Evolutionary conservation across 35 echinoderm and acorn worm species (phyloP), one percentile per base, ranked within the genome.

Genomic region (Acanthaster planci): DNA sequence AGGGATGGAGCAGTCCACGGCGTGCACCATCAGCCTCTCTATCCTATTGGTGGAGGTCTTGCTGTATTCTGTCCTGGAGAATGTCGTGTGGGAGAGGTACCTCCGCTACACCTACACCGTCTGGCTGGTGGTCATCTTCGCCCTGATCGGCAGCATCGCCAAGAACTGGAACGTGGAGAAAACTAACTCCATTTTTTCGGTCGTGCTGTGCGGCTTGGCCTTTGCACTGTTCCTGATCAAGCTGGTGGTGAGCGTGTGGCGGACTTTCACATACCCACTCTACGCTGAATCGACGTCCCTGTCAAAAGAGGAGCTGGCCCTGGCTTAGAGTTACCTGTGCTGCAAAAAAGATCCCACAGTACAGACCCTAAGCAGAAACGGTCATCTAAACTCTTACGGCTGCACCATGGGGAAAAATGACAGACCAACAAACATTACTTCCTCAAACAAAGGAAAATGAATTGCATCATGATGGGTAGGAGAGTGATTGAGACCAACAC

Each of bases 61-160:
- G 2, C 17, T 38, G 35, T 93, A 79, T 26, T 88, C 77, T 22
- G 37, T 84, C 37, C 67, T 85, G 0, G 85, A 88, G 55, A 76
- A 83, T 38, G 40, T 85, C 79, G 51, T 80, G 37, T 64, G 82
- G 35, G 91, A 93, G 8, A 56, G 68, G 64, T 79, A 93, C 40
- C 55, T 93, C 8, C 60, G 91, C 31, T 89, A 84, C 67, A 81
- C 85, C 27, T 93, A 89, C 80, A 84, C 78, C 34, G 85, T 85
- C 17, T 93, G 86, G 85, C 38, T 77, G 35, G 91, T 93, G 56
- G 54, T 93, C 30, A 88, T 93, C 21, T 88, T 60, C 21, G 88
- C 88, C 8, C 75, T 90, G 16, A 67, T n/a, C 21, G 80, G 80
- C 1, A 80, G 51, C 31, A 82, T 84, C 32, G 39, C 37, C 2